Evolutionary conservation across 2,888 invertebrate species (phyloP).

Genomic region (Colostygia pectinataria): DNA sequence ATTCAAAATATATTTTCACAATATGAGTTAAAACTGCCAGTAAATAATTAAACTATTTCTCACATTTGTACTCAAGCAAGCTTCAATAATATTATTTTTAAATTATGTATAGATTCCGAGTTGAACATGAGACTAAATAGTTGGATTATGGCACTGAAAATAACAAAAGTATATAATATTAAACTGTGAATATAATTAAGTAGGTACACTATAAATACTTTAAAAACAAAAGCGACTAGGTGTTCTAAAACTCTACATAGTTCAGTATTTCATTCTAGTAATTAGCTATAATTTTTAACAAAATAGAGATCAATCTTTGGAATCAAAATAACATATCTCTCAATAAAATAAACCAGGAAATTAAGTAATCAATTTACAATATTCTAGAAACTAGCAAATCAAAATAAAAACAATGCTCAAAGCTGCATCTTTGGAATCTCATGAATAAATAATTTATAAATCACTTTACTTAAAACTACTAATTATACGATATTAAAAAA

Average conservation of each 20-base stretch:
- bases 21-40: constrained; percentile 49
- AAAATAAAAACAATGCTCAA: constrained; percentile 10
- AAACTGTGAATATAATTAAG: neutral
- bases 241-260: neutral
- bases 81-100: constrained; percentile 42
- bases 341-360: constrained; percentile 1
- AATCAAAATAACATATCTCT: neutral
- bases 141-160: constrained; percentile 9
- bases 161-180: constrained; percentile 2
- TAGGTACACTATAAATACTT: neutral
- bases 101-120: neutral
- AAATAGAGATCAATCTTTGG: constrained; percentile 6
- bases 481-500: constrained; percentile 27
- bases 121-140: neutral
- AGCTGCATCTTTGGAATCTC: constrained; percentile 18
- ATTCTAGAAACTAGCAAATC: neutral
- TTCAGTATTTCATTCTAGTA: neutral
- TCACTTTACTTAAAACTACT: constrained; percentile 25
- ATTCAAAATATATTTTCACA: constrained; percentile 73
- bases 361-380: neutral
- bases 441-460: constrained; percentile 16
- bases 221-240: neutral
- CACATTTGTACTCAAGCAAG: constrained; percentile 66
- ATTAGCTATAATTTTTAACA: neutral
- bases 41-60: constrained; percentile 40